Base-by-base conservation (phyloP, 92 coral and sea anemone genomes). In the Isaurus tuberculatus region DNA sequence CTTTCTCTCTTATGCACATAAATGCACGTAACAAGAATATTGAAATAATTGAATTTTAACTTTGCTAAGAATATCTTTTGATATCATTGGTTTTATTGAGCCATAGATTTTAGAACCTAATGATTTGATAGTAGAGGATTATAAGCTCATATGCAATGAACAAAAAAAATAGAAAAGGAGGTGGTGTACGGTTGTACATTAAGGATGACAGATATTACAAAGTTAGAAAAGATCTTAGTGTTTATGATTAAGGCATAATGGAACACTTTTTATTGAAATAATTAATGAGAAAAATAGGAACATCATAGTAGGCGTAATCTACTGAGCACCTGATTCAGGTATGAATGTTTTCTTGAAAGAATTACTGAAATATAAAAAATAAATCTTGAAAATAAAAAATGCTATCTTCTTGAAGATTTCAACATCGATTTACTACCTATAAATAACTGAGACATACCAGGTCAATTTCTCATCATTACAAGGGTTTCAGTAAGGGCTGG, bases 261-360 rank as follows among this genome's bases (percentile, higher is more conserved):
- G 84, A 86, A 65, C 79, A 32, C 73, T 78, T 75, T 85, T 85
- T 65, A 68, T 85, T 27, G 88, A 85, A 85, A 64, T 85, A 51
- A 26, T 67, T 2, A 73, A 58, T 61, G 49, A 49, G 1, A 37
- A 20, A 2, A 46, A 42, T 25, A 83, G 49, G 40, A 84, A 84
- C 81, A 84, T 48, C 14, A 73, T 85, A 14, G 46, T 37, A 49
- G 83, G 83, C 2, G 73, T 66, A 3, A 65, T 85, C 25, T 85
- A 77, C 60, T 16, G 84, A 75, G 67, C 88, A 2, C 88, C 88
- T 19, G 53, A 66, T 27, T n/a, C 29, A 44, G 33, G 27, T 28
- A 20, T 25, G 2, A 57, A 74, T 6, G 42, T 19, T 66, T 66
- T 30, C 72, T 27, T 4, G 22, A 66, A 27, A 66, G 42, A 3